Percentiles rank a stretch among this genome's conserved stretches.
Conservation (phyloP, 1,140 invertebrate genomes). For the Protaetia brevitarsis region DNA sequence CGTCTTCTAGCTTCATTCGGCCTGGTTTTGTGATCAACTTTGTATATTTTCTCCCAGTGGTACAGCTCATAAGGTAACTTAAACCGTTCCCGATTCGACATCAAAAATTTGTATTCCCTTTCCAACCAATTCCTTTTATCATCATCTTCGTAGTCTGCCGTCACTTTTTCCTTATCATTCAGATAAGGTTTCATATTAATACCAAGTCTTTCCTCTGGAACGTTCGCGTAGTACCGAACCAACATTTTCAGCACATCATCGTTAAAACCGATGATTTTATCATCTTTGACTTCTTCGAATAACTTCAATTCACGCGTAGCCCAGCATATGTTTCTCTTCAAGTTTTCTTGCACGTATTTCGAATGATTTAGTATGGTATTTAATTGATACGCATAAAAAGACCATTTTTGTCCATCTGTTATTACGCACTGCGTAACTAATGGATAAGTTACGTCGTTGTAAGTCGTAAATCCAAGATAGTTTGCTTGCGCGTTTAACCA, state of each 20-base stretch:
- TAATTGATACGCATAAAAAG: conserved; percentile 83
- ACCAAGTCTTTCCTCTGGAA: conserved; percentile 58
- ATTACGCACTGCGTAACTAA: conserved; percentile 79
- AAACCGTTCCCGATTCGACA: conserved; percentile 62
- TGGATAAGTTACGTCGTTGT: conserved; percentile 84
- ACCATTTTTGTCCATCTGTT: conserved; percentile 79
- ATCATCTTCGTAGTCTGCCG: conserved; percentile 65
- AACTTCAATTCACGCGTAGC: conserved; percentile 67
- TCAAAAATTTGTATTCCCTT: conserved; percentile 63
- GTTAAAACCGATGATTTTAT: conserved; percentile 75
- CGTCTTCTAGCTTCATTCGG: conserved; percentile 63
- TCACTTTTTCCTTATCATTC: conserved; percentile 53
- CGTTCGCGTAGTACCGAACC: conserved; percentile 72
- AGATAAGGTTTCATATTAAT: conserved; percentile 74
- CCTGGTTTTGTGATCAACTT: conserved; percentile 64
- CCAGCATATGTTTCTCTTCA: conserved; percentile 77
- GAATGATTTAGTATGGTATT: conserved; percentile 74
- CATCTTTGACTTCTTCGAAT: conserved; percentile 70
- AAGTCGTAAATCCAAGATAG: conserved; percentile 84
- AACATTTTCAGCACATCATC: conserved; percentile 72
- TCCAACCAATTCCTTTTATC: conserved; percentile 68
- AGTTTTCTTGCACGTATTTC: conserved; percentile 61
- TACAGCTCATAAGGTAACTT: conserved; percentile 63
- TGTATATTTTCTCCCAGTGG: conserved; percentile 75
- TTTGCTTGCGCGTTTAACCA: conserved; percentile 79